Percentiles rank a stretch among this genome's conserved stretches.
These are phyloP conservation scores for Dichetophora obliterata DNA, from an alignment of 2,888 invertebrate species.

Conservation along the genomic window DNA sequence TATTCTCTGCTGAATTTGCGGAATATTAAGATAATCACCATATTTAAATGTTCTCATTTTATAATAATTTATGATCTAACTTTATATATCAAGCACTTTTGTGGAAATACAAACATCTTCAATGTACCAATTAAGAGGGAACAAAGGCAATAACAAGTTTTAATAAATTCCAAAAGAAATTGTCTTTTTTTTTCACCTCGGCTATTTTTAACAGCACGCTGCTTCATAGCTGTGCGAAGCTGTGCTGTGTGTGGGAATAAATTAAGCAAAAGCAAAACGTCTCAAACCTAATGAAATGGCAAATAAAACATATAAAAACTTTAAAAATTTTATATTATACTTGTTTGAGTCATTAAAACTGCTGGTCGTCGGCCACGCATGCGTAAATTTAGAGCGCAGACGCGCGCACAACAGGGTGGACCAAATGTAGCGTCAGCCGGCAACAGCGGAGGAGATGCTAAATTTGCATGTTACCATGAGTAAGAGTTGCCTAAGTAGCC, in stretches of 20 bases:
- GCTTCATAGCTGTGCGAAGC: neutral
- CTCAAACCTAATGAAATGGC: slow-evolving; percentile 31
- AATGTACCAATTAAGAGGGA: slow-evolving; percentile 13
- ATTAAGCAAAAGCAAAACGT: slow-evolving; percentile 17
- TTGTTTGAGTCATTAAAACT: slow-evolving; percentile 57
- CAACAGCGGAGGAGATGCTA: neutral
- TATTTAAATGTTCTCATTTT: neutral
- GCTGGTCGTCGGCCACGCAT: slow-evolving; percentile 27
- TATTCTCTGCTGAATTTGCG: too few species aligned
- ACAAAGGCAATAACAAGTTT: too few species aligned
- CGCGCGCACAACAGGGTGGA: slow-evolving; percentile 21
- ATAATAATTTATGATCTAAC: neutral
- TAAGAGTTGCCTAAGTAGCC: neutral
- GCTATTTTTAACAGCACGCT: slow-evolving; percentile 6
- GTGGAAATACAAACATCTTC: slow-evolving; percentile 1
- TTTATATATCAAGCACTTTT: too few species aligned
- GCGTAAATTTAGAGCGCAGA: slow-evolving; percentile 36
- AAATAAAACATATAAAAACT: slow-evolving; percentile 39
- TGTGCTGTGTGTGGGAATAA: slow-evolving; percentile 34
- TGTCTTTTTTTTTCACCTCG: too few species aligned
- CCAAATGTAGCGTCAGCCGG: neutral
- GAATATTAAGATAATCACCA: neutral
- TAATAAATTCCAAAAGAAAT: slow-evolving; percentile 7
- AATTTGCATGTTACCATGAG: slow-evolving; percentile 28
- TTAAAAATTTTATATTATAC: slow-evolving; percentile 51